Conservation (phyloP, 2,113 vertebrate species). For the Megaceryle torquata region DNA sequence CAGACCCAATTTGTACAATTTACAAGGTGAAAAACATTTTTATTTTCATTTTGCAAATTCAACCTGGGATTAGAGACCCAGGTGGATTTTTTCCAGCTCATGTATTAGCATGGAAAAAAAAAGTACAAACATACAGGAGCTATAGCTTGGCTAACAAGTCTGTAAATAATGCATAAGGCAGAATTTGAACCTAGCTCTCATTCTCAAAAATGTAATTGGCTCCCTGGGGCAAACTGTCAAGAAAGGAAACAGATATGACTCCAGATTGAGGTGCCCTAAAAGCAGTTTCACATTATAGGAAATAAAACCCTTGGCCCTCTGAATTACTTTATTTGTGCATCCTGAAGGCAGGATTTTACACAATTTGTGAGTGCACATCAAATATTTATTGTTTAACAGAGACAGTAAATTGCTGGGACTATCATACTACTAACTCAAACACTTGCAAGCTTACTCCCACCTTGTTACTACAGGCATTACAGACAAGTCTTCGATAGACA, state of each 20-base stretch:
- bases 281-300: neutral
- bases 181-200: neutral
- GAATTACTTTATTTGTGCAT: neutral
- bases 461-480: neutral
- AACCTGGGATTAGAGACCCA: neutral
- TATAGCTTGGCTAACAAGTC: slow-evolving; percentile 18
- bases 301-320: neutral
- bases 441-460: fast-evolving
- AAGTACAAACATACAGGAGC: neutral
- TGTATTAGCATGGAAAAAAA: neutral
- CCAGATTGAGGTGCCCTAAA: slow-evolving; percentile 6
- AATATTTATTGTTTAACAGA: neutral
- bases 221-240: slow-evolving; percentile 36
- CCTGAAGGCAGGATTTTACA: neutral
- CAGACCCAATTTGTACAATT: neutral
- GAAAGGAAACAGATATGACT: neutral
- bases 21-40: neutral
- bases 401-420: neutral
- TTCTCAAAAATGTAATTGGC: slow-evolving; percentile 49
- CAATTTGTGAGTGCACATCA: neutral
- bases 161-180: neutral
- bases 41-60: neutral
- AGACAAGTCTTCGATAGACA: neutral
- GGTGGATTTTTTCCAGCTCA: neutral
- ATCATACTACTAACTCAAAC: neutral